Percentiles rank a stretch among this genome's conserved stretches.
These are phyloP conservation scores for Hipposideros armiger DNA, from an alignment of 2,113 vertebrate species.

Conservation along the genomic window DNA sequence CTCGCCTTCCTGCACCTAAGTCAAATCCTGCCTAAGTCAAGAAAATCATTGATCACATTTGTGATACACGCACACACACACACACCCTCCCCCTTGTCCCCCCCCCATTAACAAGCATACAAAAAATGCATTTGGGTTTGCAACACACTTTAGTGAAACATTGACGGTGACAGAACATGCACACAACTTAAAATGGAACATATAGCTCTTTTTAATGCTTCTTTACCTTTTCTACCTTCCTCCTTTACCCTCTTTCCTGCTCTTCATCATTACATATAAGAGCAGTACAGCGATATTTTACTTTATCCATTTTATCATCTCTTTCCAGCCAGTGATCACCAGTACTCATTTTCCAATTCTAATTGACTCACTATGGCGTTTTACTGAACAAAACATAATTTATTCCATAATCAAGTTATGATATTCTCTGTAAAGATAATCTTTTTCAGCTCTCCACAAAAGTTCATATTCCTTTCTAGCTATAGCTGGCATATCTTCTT, in stretches of 20 bases:
- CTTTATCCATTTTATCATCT: background rate
- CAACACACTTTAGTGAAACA: background rate
- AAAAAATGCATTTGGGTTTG: background rate
- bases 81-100: background rate
- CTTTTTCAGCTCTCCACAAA: background rate
- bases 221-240: background rate
- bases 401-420: background rate
- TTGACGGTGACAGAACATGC: background rate
- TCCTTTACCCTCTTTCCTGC: background rate
- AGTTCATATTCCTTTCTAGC: background rate
- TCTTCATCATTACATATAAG: background rate
- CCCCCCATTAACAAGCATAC: background rate
- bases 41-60: background rate
- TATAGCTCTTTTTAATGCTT: background rate
- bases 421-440: background rate
- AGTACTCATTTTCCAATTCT: background rate
- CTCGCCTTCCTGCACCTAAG: accelerated
- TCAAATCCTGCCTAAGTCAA: background rate
- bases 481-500: background rate
- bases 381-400: constrained; percentile 9
- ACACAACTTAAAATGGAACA: background rate
- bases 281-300: background rate
- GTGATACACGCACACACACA: background rate
- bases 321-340: background rate
- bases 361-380: background rate